Percentiles rank a stretch among this genome's conserved stretches.
These are phyloP conservation scores for Scaptomyza montana DNA, from an alignment of 1,140 invertebrate genomes.

Conservation along the genomic window DNA sequence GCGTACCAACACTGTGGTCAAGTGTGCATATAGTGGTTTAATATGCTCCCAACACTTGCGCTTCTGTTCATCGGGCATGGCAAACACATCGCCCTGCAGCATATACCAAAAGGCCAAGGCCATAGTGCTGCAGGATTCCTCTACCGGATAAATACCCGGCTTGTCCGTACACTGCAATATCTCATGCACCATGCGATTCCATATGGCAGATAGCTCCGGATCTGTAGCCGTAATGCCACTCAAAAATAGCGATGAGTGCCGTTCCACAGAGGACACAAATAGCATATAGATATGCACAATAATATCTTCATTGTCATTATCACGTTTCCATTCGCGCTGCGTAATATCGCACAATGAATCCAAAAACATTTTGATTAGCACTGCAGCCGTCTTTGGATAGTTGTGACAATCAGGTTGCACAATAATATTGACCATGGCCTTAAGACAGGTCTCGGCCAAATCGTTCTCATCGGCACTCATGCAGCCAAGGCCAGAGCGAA, in stretches of 20 bases:
- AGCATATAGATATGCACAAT: conserved; percentile 86
- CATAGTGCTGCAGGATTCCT: conserved; percentile 92
- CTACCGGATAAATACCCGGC: conserved; percentile 92
- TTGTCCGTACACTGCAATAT: conserved; percentile 90
- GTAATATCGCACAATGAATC: conserved; percentile 76
- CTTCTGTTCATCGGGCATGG: conserved; percentile 71
- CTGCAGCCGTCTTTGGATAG: conserved; percentile 84
- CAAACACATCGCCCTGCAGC: conserved; percentile 87
- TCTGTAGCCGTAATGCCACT: conserved; percentile 84
- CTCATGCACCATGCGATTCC: conserved; percentile 84
- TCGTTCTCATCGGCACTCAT: conserved; percentile 85
- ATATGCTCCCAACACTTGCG: conserved; percentile 77
- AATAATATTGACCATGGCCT: conserved; percentile 86
- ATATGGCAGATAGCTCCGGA: conserved; percentile 81
- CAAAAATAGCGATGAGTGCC: conserved; percentile 87
- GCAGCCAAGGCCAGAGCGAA: conserved; percentile 79
- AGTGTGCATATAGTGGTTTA: conserved; percentile 79
- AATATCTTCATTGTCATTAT: conserved; percentile 84
- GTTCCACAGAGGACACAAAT: conserved; percentile 87
- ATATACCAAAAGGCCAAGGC: conserved; percentile 96
- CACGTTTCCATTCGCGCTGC: conserved; percentile 79
- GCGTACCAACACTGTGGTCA: conserved; percentile 74
- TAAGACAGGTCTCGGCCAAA: conserved; percentile 86
- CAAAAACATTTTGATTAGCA: conserved; percentile 84
- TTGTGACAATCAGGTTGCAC: conserved; percentile 86